phyloP scores from a whole-genome alignment of 2,113 vertebrate genomes.

The Hoplias malabaricus region DNA sequence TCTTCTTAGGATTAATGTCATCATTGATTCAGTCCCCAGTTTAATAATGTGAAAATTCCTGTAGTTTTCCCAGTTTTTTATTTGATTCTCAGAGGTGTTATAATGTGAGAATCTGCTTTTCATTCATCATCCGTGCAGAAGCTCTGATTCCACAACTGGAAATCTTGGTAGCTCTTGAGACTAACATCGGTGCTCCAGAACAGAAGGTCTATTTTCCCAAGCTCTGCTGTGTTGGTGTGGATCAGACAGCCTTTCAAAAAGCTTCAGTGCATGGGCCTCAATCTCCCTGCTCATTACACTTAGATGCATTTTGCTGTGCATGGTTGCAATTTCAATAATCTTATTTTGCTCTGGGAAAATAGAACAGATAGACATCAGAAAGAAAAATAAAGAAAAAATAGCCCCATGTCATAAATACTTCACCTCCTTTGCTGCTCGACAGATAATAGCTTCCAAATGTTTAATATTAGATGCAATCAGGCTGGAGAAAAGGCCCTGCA shows the following conservation, averaged over 20 bases:
- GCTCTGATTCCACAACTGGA: slow-evolving; percentile 14
- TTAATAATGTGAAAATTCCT: background rate
- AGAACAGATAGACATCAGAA: slow-evolving; percentile 65
- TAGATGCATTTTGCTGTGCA: slow-evolving; percentile 62
- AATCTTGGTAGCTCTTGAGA: background rate
- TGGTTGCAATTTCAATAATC: slow-evolving; percentile 76
- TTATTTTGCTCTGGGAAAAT: slow-evolving; percentile 66
- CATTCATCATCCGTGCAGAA: slow-evolving; percentile 4
- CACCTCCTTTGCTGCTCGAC: slow-evolving; percentile 47
- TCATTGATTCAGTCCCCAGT: background rate
- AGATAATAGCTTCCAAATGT: slow-evolving; percentile 62
- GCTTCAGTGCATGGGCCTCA: slow-evolving; percentile 44
- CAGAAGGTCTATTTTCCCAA: slow-evolving; percentile 58
- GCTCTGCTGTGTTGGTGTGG: slow-evolving; percentile 43
- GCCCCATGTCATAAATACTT: slow-evolving; percentile 65
- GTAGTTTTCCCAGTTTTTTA: background rate
- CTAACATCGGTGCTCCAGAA: slow-evolving; percentile 40
- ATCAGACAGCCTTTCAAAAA: slow-evolving; percentile 60
- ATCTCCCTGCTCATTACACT: slow-evolving; percentile 58
- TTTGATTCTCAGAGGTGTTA: background rate
- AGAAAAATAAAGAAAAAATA: slow-evolving; percentile 66
- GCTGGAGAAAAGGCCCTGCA: slow-evolving; percentile 34
- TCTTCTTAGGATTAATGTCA: background rate
- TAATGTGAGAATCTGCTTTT: background rate
- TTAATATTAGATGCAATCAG: slow-evolving; percentile 61